Evolutionary conservation across 1,140 invertebrate genomes (phyloP).

Genomic region (Globodera rostochiensis): DNA sequence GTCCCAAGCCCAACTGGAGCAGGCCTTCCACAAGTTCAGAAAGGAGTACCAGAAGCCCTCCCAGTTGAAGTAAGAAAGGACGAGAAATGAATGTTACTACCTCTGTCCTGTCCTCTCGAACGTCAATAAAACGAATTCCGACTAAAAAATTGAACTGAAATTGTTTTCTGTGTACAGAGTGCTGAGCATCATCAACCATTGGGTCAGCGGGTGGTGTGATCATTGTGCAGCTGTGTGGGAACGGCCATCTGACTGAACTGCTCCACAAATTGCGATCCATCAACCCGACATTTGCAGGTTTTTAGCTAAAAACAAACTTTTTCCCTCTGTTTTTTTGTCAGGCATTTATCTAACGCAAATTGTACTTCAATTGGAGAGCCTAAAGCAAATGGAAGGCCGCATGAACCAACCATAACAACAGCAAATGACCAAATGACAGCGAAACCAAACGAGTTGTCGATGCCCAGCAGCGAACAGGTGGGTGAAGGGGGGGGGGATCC

Average conservation of each 20-base stretch:
- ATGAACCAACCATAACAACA: slow-evolving; percentile 13
- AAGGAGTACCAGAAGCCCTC: slow-evolving; percentile 96
- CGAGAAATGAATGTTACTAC: no score
- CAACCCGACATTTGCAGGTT: slow-evolving; percentile 94
- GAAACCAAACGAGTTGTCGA: not conserved
- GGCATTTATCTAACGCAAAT: slow-evolving; percentile 98
- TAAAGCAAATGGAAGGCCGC: slow-evolving; percentile 25
- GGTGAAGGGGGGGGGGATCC: not conserved
- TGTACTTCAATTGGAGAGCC: slow-evolving; percentile 48
- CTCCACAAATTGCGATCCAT: slow-evolving; percentile 78
- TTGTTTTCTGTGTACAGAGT: slow-evolving; percentile 69
- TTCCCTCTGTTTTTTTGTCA: slow-evolving; percentile 57
- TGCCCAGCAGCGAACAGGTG: slow-evolving; percentile 1
- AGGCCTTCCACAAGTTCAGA: slow-evolving; percentile 68
- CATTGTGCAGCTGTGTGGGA: slow-evolving; percentile 74
- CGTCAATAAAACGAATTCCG: no score
- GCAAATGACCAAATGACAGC: slow-evolving; percentile 1
- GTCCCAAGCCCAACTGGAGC: slow-evolving; percentile 74
- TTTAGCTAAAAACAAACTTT: not conserved
- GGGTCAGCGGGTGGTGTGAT: slow-evolving; percentile 90
- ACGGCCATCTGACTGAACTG: slow-evolving; percentile 59
- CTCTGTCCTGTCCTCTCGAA: not conserved
- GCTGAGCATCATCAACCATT: slow-evolving; percentile 93
- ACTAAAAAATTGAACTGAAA: no score
- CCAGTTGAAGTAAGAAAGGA: slow-evolving; percentile 79